A percentile compares a stretch with the other conserved stretches of the same genome.
Evolutionary conservation across 2,113 vertebrate species (phyloP).

Genomic region (Arvicanthis niloticus): DNA sequence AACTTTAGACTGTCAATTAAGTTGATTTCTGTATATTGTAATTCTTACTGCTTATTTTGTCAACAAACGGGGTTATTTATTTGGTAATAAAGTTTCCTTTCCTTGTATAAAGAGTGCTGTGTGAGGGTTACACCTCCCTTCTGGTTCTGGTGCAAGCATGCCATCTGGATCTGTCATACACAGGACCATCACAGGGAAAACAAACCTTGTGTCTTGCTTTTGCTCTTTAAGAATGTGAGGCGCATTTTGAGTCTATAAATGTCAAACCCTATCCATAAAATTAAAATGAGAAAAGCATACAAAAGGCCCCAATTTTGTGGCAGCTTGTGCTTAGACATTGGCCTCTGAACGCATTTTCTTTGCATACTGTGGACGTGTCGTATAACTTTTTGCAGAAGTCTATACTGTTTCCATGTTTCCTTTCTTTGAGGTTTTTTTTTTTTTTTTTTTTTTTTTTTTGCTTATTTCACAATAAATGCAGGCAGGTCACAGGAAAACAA

Average conservation of each 20-base stretch:
- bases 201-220: not conserved
- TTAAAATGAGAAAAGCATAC: not conserved
- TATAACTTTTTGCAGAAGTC: not conserved
- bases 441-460: not conserved
- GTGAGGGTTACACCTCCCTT: not conserved
- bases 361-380: not conserved
- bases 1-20: slow-evolving; percentile 68
- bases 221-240: not conserved
- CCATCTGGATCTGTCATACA: not conserved
- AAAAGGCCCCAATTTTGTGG: not conserved
- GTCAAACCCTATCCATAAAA: not conserved
- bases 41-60: slow-evolving; percentile 49
- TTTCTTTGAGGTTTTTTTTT: not conserved
- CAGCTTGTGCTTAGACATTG: not conserved
- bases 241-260: not conserved
- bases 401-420: not conserved
- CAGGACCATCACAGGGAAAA: not conserved
- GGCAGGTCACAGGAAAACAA: not conserved
- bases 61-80: slow-evolving; percentile 52
- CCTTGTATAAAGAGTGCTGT: slow-evolving; percentile 45
- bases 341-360: not conserved
- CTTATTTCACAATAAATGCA: not conserved
- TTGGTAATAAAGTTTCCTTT: slow-evolving; percentile 59
- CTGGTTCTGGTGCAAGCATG: not conserved
- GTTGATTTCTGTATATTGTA: slow-evolving; percentile 70